phyloP scores from a whole-genome alignment of 2,113 vertebrate species.

The Dunckerocampus dactyliophorus region DNA sequence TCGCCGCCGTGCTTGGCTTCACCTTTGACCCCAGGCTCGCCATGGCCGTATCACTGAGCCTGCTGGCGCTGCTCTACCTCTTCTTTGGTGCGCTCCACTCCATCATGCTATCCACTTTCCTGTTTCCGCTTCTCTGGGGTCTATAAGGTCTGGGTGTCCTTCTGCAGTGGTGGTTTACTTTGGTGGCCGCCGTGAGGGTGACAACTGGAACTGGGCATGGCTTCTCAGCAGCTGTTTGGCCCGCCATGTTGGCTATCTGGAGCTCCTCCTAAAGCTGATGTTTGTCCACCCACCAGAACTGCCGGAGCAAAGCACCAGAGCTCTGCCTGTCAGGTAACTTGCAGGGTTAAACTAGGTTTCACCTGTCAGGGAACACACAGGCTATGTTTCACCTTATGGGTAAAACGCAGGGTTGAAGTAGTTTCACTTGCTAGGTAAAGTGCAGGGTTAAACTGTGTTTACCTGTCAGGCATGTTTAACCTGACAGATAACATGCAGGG shows the following conservation, averaged over 20 bases:
- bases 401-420: too few relatives aligned
- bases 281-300: constrained; percentile 94
- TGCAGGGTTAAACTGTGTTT: too few relatives aligned
- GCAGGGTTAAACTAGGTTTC: background rate
- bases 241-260: constrained; percentile 89
- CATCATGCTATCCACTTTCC: too few relatives aligned
- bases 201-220: constrained; percentile 96
- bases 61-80: constrained; percentile 87
- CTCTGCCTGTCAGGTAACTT: constrained; percentile 81
- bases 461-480: too few relatives aligned
- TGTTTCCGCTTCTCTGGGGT: background rate
- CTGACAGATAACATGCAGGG: too few relatives aligned
- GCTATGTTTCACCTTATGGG: too few relatives aligned
- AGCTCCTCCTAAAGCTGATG: constrained; percentile 92
- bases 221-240: constrained; percentile 87
- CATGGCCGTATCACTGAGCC: constrained; percentile 84
- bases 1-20: constrained; percentile 84
- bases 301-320: constrained; percentile 93
- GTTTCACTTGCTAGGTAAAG: too few relatives aligned
- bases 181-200: constrained; percentile 88
- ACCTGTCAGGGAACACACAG: too few relatives aligned
- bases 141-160: background rate
- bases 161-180: constrained; percentile 89
- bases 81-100: constrained; percentile 82
- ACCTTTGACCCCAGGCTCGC: constrained; percentile 83